These are phyloP conservation scores for Mimachlamys varia DNA, from an alignment of 2,888 invertebrate species.

Conservation along the genomic window DNA sequence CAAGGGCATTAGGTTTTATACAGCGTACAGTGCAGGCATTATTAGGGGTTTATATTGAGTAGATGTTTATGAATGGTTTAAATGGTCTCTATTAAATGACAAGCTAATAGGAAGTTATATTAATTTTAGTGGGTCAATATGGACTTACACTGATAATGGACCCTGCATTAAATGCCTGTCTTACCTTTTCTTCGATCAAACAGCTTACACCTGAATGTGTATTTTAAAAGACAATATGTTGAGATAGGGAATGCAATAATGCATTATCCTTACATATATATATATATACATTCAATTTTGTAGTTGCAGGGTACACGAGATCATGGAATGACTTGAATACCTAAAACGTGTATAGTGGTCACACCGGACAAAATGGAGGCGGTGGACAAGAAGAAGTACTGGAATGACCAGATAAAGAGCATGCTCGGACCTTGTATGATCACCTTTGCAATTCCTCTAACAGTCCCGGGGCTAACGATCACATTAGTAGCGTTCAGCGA, in stretches of 20 bases:
- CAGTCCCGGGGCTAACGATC: conserved; percentile 64
- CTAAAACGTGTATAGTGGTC: not conserved
- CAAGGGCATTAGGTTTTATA: too few relatives aligned
- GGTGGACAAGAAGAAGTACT: conserved; percentile 47
- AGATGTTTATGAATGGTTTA: too few relatives aligned
- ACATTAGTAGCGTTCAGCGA: conserved; percentile 64
- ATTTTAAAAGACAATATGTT: not conserved
- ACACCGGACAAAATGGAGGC: conserved; percentile 38
- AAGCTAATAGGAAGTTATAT: too few relatives aligned
- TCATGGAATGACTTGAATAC: not conserved
- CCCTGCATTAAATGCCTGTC: too few relatives aligned
- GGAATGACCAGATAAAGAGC: conserved; percentile 52
- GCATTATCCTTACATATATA: not conserved
- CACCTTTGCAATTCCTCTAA: conserved; percentile 64
- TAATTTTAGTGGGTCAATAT: too few relatives aligned
- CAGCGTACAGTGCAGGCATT: too few relatives aligned
- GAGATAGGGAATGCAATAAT: not conserved
- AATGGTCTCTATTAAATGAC: too few relatives aligned
- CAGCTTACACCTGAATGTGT: too few relatives aligned
- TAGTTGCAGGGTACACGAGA: not conserved
- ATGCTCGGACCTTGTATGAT: conserved; percentile 63
- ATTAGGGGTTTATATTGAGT: too few relatives aligned
- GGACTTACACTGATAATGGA: too few relatives aligned
- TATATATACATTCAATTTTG: not conserved
- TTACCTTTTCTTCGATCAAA: too few relatives aligned